Base-by-base conservation (phyloP, 1,140 invertebrate genomes). In the Glomeris maerens region DNA sequence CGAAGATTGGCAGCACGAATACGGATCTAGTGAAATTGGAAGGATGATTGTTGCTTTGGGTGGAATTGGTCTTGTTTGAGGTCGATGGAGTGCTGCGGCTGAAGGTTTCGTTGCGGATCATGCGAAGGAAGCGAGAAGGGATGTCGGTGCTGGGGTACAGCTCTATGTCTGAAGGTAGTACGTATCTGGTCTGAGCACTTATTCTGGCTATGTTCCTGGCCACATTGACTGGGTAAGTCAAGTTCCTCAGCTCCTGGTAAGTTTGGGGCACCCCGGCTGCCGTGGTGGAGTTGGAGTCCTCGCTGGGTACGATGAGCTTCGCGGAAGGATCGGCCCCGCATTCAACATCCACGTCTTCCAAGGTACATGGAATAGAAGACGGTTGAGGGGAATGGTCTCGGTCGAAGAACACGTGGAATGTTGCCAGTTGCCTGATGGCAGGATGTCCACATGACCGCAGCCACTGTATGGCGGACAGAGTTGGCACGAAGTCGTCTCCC, bases 391-490 rank as follows among this genome's bases (percentile, higher is more conserved):
- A 47, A 64, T 89, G 80, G 63, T 84, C 84, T 52, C 78, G 78
- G 55, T 81, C 81, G 63, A 91, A 89, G 68, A 85, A 89, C 27
- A 89, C 61, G 65, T 91, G 85, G 67, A 90, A 90, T 49, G 83
- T 86, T 59, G 85, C 81, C 54, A 75, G 77, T 57, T 84, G 75
- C 20, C 75, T 72, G 31, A 91, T 74, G 44, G 86, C 68, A 20
- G 76, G 72, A 71, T 71, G 27, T 74, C 72, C 47, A 58, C 80
- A 83, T 58, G 81, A 75, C 17, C 79, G 67, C 39, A 81, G 66
- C 60, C 79, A 81, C 45, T 73, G 69, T 54, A 84, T 81, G 57
- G 77, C 73, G 56, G 78, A 73, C 47, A 82, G 60, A 0, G 81
- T 77, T 14, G 73, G 69, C 14, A 68, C 61, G 60, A 82, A 76